Conservation (phyloP, 2,888 invertebrate genomes). For the Trissolcus japonicus region DNA sequence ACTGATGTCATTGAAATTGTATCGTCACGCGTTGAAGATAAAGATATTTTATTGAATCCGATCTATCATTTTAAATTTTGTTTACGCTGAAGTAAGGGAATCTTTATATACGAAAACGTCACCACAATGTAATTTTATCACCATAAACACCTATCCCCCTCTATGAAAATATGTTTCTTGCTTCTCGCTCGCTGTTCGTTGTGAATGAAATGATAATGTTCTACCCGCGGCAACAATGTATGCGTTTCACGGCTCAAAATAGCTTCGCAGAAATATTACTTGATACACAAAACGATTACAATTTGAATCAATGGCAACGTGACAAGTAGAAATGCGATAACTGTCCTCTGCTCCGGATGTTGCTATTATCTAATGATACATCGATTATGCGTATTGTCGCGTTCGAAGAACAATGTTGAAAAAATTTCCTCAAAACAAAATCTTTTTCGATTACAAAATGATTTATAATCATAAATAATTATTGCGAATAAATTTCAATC, state of each 20-base stretch:
- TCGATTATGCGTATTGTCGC: constrained; percentile 36
- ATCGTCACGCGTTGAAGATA: background rate
- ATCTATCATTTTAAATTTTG: background rate
- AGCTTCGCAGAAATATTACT: constrained; percentile 50
- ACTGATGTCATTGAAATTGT: no score
- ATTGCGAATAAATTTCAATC: background rate
- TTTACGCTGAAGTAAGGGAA: background rate
- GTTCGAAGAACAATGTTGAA: constrained; percentile 41
- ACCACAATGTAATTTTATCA: constrained; percentile 24
- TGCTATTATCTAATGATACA: constrained; percentile 71
- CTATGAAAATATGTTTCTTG: constrained; percentile 24
- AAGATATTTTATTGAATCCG: background rate
- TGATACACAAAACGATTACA: constrained; percentile 60
- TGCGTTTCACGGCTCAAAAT: constrained; percentile 29
- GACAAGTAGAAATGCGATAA: constrained; percentile 54
- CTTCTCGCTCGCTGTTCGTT: constrained; percentile 18
- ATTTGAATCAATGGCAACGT: constrained; percentile 63
- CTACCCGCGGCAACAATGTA: constrained; percentile 31
- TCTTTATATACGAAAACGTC: constrained; percentile 1
- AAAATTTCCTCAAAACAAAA: constrained; percentile 28
- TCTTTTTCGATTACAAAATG: constrained; percentile 24
- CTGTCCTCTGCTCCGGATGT: constrained; percentile 66
- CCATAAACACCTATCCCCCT: constrained; percentile 8
- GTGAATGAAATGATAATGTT: constrained; percentile 49
- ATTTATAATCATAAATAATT: constrained; percentile 16